Percentiles rank a stretch among this genome's conserved stretches.
Conservation (phyloP, 1,140 invertebrate genomes). For the Octopus sinensis region DNA sequence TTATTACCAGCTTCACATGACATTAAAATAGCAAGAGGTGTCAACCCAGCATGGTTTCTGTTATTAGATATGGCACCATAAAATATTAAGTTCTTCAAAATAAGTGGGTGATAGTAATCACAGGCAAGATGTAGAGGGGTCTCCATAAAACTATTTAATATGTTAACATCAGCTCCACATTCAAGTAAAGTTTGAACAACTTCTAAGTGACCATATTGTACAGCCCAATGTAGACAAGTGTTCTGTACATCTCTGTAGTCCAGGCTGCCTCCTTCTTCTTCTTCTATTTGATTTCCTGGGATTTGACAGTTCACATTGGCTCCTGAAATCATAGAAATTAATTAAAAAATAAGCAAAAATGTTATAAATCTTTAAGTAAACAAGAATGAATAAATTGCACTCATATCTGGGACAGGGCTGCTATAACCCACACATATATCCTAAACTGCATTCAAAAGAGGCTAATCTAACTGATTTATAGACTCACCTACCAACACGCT, state of each 20-base stretch:
- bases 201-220: not conserved
- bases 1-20: not conserved
- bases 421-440: not conserved
- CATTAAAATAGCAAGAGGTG: not conserved
- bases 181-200: not conserved
- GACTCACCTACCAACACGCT: too few relatives aligned
- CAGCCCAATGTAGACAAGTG: not conserved
- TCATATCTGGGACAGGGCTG: not conserved
- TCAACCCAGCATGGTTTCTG: constrained; percentile 1
- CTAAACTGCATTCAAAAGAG: too few relatives aligned
- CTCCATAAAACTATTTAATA: not conserved
- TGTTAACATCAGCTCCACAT: not conserved
- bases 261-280: constrained; percentile 13
- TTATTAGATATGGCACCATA: constrained; percentile 6
- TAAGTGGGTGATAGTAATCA: not conserved
- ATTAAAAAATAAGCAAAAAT: not conserved
- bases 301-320: not conserved
- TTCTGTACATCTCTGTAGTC: not conserved
- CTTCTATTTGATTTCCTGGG: not conserved
- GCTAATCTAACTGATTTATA: too few relatives aligned
- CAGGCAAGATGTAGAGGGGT: constrained; percentile 11
- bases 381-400: not conserved
- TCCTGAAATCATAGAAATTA: not conserved
- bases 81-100: constrained; percentile 6
- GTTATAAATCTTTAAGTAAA: not conserved